Evolutionary conservation across 2,888 invertebrate species (phyloP).

Genomic region (Selenia dentaria): DNA sequence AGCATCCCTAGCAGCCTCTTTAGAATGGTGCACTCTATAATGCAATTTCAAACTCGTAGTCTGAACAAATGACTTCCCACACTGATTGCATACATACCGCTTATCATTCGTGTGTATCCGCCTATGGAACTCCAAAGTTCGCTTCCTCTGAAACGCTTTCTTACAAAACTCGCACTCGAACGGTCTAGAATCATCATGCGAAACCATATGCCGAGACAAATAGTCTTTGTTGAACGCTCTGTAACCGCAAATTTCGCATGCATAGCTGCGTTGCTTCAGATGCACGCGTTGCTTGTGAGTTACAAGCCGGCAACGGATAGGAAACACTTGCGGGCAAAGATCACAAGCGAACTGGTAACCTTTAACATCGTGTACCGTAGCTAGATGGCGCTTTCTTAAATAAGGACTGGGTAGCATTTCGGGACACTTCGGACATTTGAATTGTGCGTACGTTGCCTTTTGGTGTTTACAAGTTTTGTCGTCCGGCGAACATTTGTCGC

Average conservation of each 20-base stretch:
- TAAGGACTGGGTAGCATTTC: constrained; percentile 56
- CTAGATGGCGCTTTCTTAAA: constrained; percentile 61
- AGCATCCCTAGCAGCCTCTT: constrained; percentile 16
- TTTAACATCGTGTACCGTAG: constrained; percentile 61
- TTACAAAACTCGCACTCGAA: constrained; percentile 83
- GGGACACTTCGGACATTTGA: constrained; percentile 64
- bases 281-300: constrained; percentile 63
- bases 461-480: constrained; percentile 14
- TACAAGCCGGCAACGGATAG: constrained; percentile 51
- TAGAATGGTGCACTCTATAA: constrained; percentile 76
- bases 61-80: constrained; percentile 83
- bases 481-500: constrained; percentile 40
- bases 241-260: constrained; percentile 67
- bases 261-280: constrained; percentile 57
- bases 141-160: constrained; percentile 84
- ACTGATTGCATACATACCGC: constrained; percentile 72
- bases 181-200: constrained; percentile 82
- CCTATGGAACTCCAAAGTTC: constrained; percentile 80
- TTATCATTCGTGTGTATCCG: constrained; percentile 83
- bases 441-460: background rate
- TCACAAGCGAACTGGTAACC: constrained; percentile 61
- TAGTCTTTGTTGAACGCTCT: constrained; percentile 69
- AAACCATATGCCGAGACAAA: constrained; percentile 80
- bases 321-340: constrained; percentile 56
- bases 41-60: constrained; percentile 84